Evolutionary conservation across 2,888 invertebrate species (phyloP), one percentile per base, ranked within the genome.

Genomic region (Strigamia maritima): DNA sequence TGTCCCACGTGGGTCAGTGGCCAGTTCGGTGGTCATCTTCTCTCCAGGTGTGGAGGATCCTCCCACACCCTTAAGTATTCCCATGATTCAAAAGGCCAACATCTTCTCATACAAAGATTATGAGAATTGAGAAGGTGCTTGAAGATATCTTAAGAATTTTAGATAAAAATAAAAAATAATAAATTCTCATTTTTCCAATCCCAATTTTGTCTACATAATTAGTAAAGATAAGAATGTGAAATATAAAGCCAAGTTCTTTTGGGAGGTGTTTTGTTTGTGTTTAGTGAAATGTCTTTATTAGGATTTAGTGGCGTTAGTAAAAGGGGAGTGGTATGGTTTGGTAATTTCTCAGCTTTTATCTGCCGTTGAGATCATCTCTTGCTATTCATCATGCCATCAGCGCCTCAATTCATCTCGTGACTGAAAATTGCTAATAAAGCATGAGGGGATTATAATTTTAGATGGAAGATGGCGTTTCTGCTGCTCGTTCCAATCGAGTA

Each of bases 1-100:
- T 70, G 70, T 70, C 70, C 70, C 70, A 70, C 70, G 70, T 70
- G 28, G 70, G 70, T 70, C 70, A 70, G 70, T 70, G 70, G 70
- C 70, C 70, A 70, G 70, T 70, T 26, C 19, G 54, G 70, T 70
- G 70, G 70, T 70, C 70, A 70, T 70, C 70, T 70, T 70, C 70
- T 70, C 70, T 26, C 28, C 26, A 70, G 70, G 70, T 70, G 70
- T 70, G 70, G 70, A 70, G 28, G 70, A 70, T 70, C 70, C 70
- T 70, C 70, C 70, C 70, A 70, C 70, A 70, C 70, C 70, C 70
- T 26, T 24, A 22, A 28, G 28, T 70, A 26, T 70, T 70, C 70
- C 70, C 70, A 70, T 70, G 70, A 24, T 28, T 28, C 70, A 70
- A 28, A 60, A 70, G 70, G 70, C 70, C 70, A 26, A 70, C 70